Evolutionary conservation across 2,888 invertebrate species (phyloP).

Genomic region (Nomada goodeniana): DNA sequence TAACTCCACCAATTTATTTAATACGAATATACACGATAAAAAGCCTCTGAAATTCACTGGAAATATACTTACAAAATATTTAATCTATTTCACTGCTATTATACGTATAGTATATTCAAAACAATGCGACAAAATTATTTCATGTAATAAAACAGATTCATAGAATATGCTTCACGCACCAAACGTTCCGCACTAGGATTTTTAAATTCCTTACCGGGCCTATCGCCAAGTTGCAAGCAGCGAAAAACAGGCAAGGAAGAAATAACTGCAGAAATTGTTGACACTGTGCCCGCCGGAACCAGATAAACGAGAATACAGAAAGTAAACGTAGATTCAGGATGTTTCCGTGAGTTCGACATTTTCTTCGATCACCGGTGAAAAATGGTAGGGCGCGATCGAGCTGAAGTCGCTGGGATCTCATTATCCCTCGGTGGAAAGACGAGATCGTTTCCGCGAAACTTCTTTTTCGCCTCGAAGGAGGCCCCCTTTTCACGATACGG

Average conservation of each 20-base stretch:
- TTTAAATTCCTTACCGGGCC: neutral
- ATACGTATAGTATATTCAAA: too few species aligned
- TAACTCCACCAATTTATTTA: too few species aligned
- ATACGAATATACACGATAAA: too few species aligned
- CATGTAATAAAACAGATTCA: too few species aligned
- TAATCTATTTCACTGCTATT: too few species aligned
- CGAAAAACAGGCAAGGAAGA: neutral
- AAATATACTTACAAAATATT: too few species aligned
- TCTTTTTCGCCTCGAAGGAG: conserved; percentile 45
- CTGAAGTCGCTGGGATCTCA: conserved; percentile 55
- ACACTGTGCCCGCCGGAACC: neutral
- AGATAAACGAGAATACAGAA: conserved; percentile 8
- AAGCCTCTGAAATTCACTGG: too few species aligned
- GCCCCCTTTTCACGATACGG: conserved; percentile 39
- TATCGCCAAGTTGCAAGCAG: neutral
- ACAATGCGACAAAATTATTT: too few species aligned
- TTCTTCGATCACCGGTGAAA: conserved; percentile 50
- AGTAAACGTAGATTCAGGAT: conserved; percentile 27
- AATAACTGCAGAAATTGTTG: conserved; percentile 33
- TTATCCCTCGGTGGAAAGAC: conserved; percentile 57
- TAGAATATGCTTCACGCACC: too few species aligned
- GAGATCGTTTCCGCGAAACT: conserved; percentile 53
- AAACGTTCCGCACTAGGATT: neutral
- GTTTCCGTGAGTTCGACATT: conserved; percentile 18
- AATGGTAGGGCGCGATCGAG: conserved; percentile 52